Conservation (phyloP, 2,888 invertebrate genomes). For the Pterostichus niger region DNA sequence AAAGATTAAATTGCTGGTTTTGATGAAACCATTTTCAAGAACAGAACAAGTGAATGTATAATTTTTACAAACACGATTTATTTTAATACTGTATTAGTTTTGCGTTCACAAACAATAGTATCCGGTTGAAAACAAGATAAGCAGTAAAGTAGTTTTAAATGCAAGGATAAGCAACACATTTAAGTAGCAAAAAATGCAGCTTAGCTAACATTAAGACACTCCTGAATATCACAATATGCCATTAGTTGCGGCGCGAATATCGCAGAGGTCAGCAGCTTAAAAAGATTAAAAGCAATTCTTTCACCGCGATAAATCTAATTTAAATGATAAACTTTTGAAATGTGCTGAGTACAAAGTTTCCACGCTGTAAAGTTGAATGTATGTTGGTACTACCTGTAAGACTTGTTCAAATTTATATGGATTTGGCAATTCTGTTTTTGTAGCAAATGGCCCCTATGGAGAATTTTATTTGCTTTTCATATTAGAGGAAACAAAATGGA, state of each 20-base stretch:
- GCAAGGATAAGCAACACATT: not conserved
- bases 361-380: not conserved
- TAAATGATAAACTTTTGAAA: constrained; percentile 32
- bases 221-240: constrained; percentile 28
- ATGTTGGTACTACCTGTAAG: not conserved
- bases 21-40: too few species aligned
- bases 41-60: too few species aligned
- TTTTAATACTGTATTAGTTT: not conserved
- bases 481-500: not conserved
- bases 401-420: not conserved
- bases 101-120: not conserved
- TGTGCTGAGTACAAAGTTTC: constrained; percentile 33
- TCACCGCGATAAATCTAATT: constrained; percentile 17
- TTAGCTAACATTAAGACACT: constrained; percentile 12
- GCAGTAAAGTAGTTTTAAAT: constrained; percentile 1
- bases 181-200: constrained; percentile 16
- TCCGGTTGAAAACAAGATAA: not conserved
- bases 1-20: too few species aligned
- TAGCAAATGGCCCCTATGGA: too few species aligned
- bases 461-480: not conserved
- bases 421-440: too few species aligned
- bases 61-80: not conserved
- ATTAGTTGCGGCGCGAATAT: constrained; percentile 29
- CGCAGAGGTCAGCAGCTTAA: constrained; percentile 1
- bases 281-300: constrained; percentile 29